Percentiles rank a stretch among this genome's conserved stretches.
phyloP scores from a whole-genome alignment of 1,140 invertebrate genomes.

The Drosophila subobscura region DNA sequence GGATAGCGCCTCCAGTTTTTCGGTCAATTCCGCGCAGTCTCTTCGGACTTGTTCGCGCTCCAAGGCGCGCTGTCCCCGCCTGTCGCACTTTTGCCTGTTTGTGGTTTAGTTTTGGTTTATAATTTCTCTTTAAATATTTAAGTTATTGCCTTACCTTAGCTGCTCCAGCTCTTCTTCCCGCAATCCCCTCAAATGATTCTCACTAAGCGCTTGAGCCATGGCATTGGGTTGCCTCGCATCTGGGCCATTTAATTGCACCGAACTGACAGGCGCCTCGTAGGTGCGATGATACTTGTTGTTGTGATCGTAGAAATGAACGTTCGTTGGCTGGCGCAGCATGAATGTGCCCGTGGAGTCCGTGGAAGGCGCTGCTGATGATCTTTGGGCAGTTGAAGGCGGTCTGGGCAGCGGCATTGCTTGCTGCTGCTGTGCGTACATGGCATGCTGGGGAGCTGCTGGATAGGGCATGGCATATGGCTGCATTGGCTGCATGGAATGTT shows the following conservation, averaged over 20 bases:
- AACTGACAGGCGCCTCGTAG: slow-evolving; percentile 50
- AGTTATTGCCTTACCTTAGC: slow-evolving; percentile 29
- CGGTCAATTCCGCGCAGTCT: slow-evolving; percentile 68
- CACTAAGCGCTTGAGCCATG: slow-evolving; percentile 69
- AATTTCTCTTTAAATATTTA: too few species aligned
- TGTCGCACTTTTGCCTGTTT: slow-evolving; percentile 49
- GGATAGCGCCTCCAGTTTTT: slow-evolving; percentile 69
- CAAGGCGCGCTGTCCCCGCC: slow-evolving; percentile 71
- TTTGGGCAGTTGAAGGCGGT: slow-evolving; percentile 7
- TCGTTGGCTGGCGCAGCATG: slow-evolving; percentile 2
- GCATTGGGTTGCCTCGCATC: slow-evolving; percentile 52
- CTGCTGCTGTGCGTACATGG: slow-evolving; percentile 2
- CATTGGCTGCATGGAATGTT: slow-evolving; percentile 26
- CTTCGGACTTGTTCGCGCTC: slow-evolving; percentile 76
- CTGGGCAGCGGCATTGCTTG: neutral
- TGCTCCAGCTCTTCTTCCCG: slow-evolving; percentile 59
- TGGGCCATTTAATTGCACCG: slow-evolving; percentile 45
- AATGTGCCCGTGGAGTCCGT: slow-evolving; percentile 31
- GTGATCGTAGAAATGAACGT: slow-evolving; percentile 77
- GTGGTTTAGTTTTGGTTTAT: neutral
- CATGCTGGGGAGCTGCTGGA: neutral
- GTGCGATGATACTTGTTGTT: slow-evolving; percentile 69
- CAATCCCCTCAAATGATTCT: slow-evolving; percentile 45
- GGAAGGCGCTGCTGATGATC: slow-evolving; percentile 12
- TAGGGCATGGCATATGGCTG: slow-evolving; percentile 45